These are phyloP conservation scores for Cheilosia pagana DNA, from an alignment of 2,888 invertebrate genomes.

Conservation along the genomic window DNA sequence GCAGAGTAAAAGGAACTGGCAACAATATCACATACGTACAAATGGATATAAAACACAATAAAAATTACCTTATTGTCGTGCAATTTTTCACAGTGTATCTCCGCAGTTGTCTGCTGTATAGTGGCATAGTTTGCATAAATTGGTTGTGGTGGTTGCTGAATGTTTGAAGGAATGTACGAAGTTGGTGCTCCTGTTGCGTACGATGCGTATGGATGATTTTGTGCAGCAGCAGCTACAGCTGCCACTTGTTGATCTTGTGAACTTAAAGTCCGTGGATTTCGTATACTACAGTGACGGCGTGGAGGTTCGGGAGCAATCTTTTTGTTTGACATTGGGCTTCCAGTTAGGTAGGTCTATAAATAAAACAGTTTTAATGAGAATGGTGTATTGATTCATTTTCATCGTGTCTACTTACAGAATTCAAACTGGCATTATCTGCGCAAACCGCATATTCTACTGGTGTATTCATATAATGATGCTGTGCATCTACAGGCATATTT, in stretches of 20 bases:
- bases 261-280: constrained; percentile 80
- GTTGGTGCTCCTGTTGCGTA: constrained; percentile 69
- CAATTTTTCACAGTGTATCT: constrained; percentile 85
- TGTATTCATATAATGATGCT: constrained; percentile 83
- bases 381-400: not conserved
- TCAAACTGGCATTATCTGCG: constrained; percentile 77
- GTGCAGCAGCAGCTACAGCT: constrained; percentile 67
- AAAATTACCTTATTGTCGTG: constrained; percentile 82
- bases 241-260: constrained; percentile 76
- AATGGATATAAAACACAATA: not conserved
- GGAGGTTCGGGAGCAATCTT: constrained; percentile 93
- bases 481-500: constrained; percentile 82
- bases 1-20: no score
- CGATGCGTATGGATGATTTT: constrained; percentile 77
- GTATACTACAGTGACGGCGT: constrained; percentile 87
- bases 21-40: no score
- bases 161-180: constrained; percentile 78
- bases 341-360: constrained; percentile 85
- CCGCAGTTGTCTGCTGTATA: constrained; percentile 86
- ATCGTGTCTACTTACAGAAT: constrained; percentile 76
- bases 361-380: not conserved
- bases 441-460: constrained; percentile 81
- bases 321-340: constrained; percentile 90
- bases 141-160: constrained; percentile 80
- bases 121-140: constrained; percentile 83